Conservation (phyloP, 2,888 invertebrate genomes). For the Vanessa cardui region DNA sequence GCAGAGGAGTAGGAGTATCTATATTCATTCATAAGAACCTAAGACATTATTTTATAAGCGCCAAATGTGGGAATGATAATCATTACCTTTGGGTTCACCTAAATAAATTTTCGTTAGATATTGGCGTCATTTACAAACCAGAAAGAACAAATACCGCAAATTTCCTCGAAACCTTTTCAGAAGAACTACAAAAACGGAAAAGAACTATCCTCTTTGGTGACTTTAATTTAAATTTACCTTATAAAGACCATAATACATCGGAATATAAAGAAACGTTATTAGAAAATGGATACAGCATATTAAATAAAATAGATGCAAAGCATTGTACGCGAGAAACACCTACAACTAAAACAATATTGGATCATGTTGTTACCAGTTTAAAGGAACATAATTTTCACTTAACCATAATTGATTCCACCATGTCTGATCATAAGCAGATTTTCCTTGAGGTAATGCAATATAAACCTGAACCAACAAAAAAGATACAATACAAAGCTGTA, state of each 20-base stretch:
- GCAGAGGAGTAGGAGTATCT: slow-evolving; percentile 8
- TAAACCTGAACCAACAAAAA: not conserved
- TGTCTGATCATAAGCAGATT: slow-evolving; percentile 13
- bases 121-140: slow-evolving; percentile 11
- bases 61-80: slow-evolving; percentile 8
- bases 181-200: slow-evolving; percentile 2
- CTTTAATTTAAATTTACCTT: slow-evolving; percentile 10
- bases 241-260: not conserved
- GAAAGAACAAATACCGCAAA: not conserved
- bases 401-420: slow-evolving; percentile 1
- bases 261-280: slow-evolving; percentile 6
- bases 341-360: slow-evolving; percentile 4
- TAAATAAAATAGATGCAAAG: slow-evolving; percentile 6
- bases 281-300: slow-evolving; percentile 6
- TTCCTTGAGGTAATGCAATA: slow-evolving; percentile 4
- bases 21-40: slow-evolving; percentile 9
- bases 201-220: slow-evolving; percentile 7
- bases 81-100: slow-evolving; percentile 19
- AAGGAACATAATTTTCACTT: slow-evolving; percentile 2
- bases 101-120: slow-evolving; percentile 11
- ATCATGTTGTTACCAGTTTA: slow-evolving; percentile 5
- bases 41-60: slow-evolving; percentile 1
- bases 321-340: slow-evolving; percentile 6
- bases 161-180: slow-evolving; percentile 8
- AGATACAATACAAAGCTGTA: slow-evolving; percentile 1